These are phyloP conservation scores for Psephotus haematonotus DNA, from an alignment of 2,113 vertebrate genomes.

Conservation along the genomic window DNA sequence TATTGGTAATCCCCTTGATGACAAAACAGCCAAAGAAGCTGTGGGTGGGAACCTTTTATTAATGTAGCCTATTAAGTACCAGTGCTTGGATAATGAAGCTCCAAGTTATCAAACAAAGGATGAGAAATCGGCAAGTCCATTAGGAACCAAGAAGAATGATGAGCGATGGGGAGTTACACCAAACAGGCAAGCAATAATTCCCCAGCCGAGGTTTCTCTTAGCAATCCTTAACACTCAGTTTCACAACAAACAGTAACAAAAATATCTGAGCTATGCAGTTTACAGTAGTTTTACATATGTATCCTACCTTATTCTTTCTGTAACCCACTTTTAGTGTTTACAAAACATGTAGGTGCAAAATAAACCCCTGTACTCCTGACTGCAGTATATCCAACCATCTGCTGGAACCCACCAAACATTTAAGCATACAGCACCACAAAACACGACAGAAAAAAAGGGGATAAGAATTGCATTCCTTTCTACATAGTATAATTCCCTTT, in stretches of 20 bases:
- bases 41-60: not conserved
- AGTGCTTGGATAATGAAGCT: not conserved
- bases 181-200: not conserved
- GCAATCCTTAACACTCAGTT: not conserved
- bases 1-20: not conserved
- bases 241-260: not conserved
- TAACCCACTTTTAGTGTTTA: not conserved
- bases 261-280: not conserved
- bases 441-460: not conserved
- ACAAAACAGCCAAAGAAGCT: not conserved
- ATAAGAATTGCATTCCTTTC: not conserved
- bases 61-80: not conserved
- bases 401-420: not conserved
- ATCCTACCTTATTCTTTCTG: not conserved
- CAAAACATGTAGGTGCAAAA: not conserved
- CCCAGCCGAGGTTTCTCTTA: not conserved
- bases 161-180: not conserved
- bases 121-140: not conserved
- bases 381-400: not conserved
- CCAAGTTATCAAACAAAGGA: not conserved
- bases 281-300: not conserved
- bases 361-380: not conserved
- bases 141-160: not conserved
- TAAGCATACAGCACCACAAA: not conserved
- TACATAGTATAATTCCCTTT: not conserved